phyloP scores from a whole-genome alignment of 2,113 vertebrate genomes.

The Siphamia tubifer region DNA sequence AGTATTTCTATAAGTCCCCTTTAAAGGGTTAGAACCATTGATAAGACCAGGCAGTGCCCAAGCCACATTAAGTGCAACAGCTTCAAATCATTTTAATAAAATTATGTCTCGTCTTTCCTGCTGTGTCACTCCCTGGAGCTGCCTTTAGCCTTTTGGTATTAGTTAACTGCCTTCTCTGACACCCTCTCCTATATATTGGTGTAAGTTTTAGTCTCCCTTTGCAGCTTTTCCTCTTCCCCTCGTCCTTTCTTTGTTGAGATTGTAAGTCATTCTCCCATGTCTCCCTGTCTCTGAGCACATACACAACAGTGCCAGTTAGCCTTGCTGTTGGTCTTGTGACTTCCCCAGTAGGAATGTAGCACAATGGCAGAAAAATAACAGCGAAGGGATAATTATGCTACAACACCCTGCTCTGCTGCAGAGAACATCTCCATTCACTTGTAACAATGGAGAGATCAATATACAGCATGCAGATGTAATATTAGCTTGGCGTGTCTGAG shows the following conservation, averaged over 20 bases:
- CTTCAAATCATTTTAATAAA: slow-evolving; percentile 76
- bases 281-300: neutral
- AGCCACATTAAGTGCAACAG: slow-evolving; percentile 66
- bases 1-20: neutral
- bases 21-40: no score
- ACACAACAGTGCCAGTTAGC: slow-evolving; percentile 18
- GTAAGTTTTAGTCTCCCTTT: slow-evolving; percentile 19
- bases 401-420: neutral
- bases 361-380: slow-evolving; percentile 31
- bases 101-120: slow-evolving; percentile 56
- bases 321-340: slow-evolving; percentile 4
- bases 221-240: neutral
- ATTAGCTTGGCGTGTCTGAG: slow-evolving; percentile 53
- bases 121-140: slow-evolving; percentile 46
- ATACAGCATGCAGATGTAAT: slow-evolving; percentile 31
- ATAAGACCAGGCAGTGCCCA: slow-evolving; percentile 52
- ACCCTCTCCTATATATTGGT: slow-evolving; percentile 40
- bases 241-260: neutral
- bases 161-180: slow-evolving; percentile 51
- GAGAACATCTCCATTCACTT: slow-evolving; percentile 44
- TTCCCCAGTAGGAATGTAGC: slow-evolving; percentile 25
- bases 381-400: slow-evolving; percentile 35
- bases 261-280: slow-evolving; percentile 11
- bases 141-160: slow-evolving; percentile 61
- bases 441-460: slow-evolving; percentile 44